A percentile compares a stretch with the other conserved stretches of the same genome.
Conservation (phyloP, 2,113 vertebrate genomes). For the Kryptolebias marmoratus region DNA sequence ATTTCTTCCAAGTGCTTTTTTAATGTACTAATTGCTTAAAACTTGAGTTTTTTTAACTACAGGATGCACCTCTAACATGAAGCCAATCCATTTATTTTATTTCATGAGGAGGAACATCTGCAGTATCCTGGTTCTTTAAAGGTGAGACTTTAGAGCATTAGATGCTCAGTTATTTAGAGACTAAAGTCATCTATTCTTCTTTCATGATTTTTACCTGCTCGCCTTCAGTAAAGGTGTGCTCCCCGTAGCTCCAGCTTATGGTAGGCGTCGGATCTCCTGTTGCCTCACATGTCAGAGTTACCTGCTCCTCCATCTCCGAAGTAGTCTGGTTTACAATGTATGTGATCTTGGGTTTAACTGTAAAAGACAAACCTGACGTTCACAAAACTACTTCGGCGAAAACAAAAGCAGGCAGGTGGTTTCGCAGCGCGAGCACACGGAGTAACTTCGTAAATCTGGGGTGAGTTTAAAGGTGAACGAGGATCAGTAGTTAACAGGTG, state of each 20-base stretch:
- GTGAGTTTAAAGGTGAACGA: slow-evolving; percentile 47
- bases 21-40: slow-evolving; percentile 8
- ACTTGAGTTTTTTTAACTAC: no score
- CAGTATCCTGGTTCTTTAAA: slow-evolving; percentile 16
- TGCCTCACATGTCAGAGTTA: slow-evolving; percentile 95
- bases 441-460: slow-evolving; percentile 22
- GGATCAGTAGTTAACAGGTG: slow-evolving; percentile 35
- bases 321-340: slow-evolving; percentile 93
- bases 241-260: slow-evolving; percentile 92
- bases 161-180: slow-evolving; percentile 1
- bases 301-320: slow-evolving; percentile 93
- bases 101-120: slow-evolving; percentile 19
- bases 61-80: no score
- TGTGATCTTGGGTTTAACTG: slow-evolving; percentile 97
- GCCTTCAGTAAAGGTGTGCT: slow-evolving; percentile 88
- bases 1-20: not conserved
- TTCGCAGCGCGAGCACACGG: slow-evolving; percentile 28
- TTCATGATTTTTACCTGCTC: slow-evolving; percentile 87
- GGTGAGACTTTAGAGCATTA: not conserved
- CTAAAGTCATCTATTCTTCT: not conserved
- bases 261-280: slow-evolving; percentile 95
- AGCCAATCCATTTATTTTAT: no score
- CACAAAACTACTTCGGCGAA: not conserved
- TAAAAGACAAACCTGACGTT: slow-evolving; percentile 35
- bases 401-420: slow-evolving; percentile 31